Evolutionary conservation across 1,140 invertebrate genomes (phyloP), one percentile per base, ranked within the genome.

Genomic region (Grapholita molesta): DNA sequence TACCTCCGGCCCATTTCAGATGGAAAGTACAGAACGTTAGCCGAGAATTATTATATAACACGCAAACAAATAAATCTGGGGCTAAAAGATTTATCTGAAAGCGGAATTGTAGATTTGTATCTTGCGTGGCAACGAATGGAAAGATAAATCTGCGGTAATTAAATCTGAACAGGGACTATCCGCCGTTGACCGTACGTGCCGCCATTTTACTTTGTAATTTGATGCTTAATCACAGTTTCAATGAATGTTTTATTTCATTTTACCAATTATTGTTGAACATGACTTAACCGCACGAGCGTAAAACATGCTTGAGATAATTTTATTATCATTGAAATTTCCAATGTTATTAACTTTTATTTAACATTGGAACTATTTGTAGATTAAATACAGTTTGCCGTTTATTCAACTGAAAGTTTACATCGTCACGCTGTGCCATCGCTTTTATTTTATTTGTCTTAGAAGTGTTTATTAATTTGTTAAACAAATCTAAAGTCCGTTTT

Each of bases 71-170:
- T 61, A 61, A 61, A 61, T 61, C 55, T 61, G 55, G 8, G 55
- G 55, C 55, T 61, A 61, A 61, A 61, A 61, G 55, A 61, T 61
- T 61, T 61, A 61, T 61, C 55, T 61, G 55, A 32, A 61, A 61
- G 55, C 55, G 55, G 55, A 61, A 61, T 61, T 28, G 55, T 61
- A 61, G 55, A 61, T 61, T 61, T 61, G 55, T 61, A 61, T 61
- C 55, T 61, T 61, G 55, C 25, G 55, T 61, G 55, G 55, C 25
- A 61, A 61, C 55, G 55, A 61, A 61, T 25, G 12, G 24, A 25
- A 18, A 61, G 55, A 61, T 61, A 61, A 61, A 61, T 61, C 55
- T 61, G 12, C n/a, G n/a, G 55, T 61, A 61, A 61, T 61, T 61
- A 61, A 61, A 61, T 61, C 55, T 32, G 55, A 61, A 28, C 55